A percentile compares a stretch with the other conserved stretches of the same genome.
Evolutionary conservation across 2,113 vertebrate genomes (phyloP).

Genomic region (Martes martes): DNA sequence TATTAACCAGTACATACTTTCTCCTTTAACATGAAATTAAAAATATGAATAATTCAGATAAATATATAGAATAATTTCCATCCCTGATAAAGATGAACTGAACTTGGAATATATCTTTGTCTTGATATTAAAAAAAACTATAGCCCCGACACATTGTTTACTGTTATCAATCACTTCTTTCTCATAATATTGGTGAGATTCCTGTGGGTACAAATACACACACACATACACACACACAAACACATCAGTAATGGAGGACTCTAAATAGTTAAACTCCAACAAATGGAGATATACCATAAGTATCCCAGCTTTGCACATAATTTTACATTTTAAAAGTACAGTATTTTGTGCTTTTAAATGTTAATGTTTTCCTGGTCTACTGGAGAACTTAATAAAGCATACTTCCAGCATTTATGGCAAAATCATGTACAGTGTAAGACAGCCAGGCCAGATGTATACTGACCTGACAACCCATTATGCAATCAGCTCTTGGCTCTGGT

Average conservation of each 20-base stretch:
- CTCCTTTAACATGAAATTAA: slow-evolving; percentile 6
- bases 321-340: slow-evolving; percentile 23
- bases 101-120: neutral
- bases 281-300: neutral
- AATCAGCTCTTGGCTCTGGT: slow-evolving; percentile 40
- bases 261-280: neutral
- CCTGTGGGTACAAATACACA: neutral
- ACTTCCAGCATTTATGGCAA: slow-evolving; percentile 20
- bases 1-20: slow-evolving; percentile 12
- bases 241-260: neutral
- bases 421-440: slow-evolving; percentile 35
- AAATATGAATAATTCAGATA: slow-evolving; percentile 40
- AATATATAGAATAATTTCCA: neutral
- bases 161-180: neutral
- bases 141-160: slow-evolving; percentile 11
- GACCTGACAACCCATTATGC: slow-evolving; percentile 46
- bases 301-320: neutral
- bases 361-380: neutral
- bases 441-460: slow-evolving; percentile 30
- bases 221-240: neutral
- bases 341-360: slow-evolving; percentile 25
- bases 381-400: slow-evolving; percentile 18
- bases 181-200: neutral
- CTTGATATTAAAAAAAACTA: slow-evolving; percentile 33
- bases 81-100: neutral